These are phyloP conservation scores for Apotomis turbidana DNA, from an alignment of 2,888 invertebrate genomes.

Conservation along the genomic window DNA sequence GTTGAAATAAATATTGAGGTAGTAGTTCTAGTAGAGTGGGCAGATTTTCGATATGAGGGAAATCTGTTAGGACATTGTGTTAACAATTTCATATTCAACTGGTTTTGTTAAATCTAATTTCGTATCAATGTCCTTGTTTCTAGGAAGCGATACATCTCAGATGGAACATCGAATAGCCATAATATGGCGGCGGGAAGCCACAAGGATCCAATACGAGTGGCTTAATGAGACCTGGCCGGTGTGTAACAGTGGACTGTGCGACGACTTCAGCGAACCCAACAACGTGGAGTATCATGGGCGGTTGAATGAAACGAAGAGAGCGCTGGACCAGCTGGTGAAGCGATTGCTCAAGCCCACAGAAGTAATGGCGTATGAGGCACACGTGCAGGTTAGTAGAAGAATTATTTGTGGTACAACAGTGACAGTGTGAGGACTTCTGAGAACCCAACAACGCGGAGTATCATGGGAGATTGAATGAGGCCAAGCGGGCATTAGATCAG, in stretches of 20 bases:
- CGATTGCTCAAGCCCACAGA: conserved; percentile 89
- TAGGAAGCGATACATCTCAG: conserved; percentile 76
- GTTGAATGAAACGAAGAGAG: conserved; percentile 88
- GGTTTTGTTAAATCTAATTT: too few species aligned
- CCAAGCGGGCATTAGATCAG: conserved; percentile 88
- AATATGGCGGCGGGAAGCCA: conserved; percentile 94
- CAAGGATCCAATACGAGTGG: conserved; percentile 97
- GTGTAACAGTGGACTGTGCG: conserved; percentile 78
- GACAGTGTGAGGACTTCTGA: too few species aligned
- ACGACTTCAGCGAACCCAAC: conserved; percentile 53
- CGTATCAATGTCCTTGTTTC: conserved; percentile 37
- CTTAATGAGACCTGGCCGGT: conserved; percentile 88
- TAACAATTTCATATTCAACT: too few species aligned
- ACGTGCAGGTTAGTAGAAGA: conserved; percentile 85
- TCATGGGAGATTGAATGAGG: conserved; percentile 85
- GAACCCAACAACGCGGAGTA: conserved; percentile 56
- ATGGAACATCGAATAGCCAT: conserved; percentile 91
- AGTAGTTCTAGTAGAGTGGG: too few species aligned
- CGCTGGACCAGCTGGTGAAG: conserved; percentile 88
- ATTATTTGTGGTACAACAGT: background rate
- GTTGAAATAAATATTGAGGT: too few species aligned
- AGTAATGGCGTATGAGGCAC: conserved; percentile 90
- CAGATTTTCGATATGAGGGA: too few species aligned
- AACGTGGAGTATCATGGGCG: conserved; percentile 64
- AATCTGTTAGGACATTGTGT: too few species aligned